Evolutionary conservation across 2,113 vertebrate species (phyloP).

Genomic region (Progne subis): DNA sequence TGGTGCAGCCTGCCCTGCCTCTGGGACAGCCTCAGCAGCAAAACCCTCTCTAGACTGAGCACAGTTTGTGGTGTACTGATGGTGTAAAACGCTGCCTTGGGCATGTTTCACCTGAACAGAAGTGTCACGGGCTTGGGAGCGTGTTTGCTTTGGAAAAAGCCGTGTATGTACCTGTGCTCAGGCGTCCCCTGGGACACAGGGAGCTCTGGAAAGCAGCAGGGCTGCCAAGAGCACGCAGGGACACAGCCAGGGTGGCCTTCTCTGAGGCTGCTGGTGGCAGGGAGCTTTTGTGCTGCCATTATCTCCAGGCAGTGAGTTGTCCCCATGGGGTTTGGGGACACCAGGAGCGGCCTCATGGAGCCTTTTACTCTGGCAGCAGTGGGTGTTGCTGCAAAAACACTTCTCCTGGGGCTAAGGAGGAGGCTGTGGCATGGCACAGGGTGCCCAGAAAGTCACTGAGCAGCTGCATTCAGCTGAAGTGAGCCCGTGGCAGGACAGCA

Average conservation of each 20-base stretch:
- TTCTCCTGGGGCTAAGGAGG: background rate
- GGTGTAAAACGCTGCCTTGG: background rate
- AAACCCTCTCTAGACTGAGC: background rate
- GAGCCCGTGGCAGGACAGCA: background rate
- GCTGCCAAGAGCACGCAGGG: fast-evolving
- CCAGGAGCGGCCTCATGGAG: background rate
- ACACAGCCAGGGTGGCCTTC: background rate
- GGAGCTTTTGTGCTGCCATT: background rate
- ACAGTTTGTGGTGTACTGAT: too few species aligned
- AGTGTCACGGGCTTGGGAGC: fast-evolving
- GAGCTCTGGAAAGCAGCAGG: background rate
- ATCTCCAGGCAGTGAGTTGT: background rate
- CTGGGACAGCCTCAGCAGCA: background rate
- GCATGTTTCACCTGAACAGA: background rate
- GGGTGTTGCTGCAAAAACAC: fast-evolving
- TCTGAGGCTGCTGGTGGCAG: background rate
- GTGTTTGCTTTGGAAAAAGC: background rate
- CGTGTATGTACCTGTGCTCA: background rate
- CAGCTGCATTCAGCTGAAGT: background rate
- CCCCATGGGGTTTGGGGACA: background rate
- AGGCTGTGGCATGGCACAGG: background rate
- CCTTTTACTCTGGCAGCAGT: background rate
- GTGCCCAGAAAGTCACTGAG: background rate
- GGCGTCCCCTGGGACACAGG: background rate
- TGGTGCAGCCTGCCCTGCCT: background rate